Evolutionary conservation across 2,888 invertebrate genomes (phyloP).

Genomic region (Tachystola acroxantha): DNA sequence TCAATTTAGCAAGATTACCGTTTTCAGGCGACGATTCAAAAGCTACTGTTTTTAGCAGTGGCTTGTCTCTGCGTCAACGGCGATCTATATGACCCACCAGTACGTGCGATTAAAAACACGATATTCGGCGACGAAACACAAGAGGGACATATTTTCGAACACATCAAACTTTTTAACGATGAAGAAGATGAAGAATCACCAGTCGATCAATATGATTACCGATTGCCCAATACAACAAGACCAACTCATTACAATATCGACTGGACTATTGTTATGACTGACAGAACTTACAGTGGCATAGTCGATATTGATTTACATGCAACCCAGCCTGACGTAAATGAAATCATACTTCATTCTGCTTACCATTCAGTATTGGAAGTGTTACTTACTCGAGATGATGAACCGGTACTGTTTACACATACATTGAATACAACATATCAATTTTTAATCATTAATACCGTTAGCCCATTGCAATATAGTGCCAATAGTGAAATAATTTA

Average conservation of each 20-base stretch:
- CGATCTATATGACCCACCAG: slow-evolving; percentile 27
- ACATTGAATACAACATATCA: no score
- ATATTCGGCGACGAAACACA: slow-evolving; percentile 60
- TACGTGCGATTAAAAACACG: slow-evolving; percentile 49
- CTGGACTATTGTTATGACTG: slow-evolving; percentile 56
- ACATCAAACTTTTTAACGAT: slow-evolving; percentile 29
- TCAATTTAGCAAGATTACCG: no score
- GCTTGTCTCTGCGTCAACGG: slow-evolving; percentile 34
- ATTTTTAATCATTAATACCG: no score
- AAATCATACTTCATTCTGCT: slow-evolving; percentile 54
- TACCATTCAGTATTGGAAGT: slow-evolving; percentile 41
- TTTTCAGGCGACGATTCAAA: neutral
- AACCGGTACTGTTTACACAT: no score
- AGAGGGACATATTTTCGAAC: slow-evolving; percentile 52
- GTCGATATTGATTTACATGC: slow-evolving; percentile 49
- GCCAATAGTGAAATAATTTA: no score
- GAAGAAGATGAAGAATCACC: slow-evolving; percentile 14
- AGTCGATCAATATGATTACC: no score
- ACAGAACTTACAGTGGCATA: slow-evolving; percentile 43
- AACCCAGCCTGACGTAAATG: slow-evolving; percentile 34
- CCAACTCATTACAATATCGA: slow-evolving; percentile 73
- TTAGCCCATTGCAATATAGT: no score
- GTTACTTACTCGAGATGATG: slow-evolving; percentile 57
- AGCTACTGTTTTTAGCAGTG: slow-evolving; percentile 27
- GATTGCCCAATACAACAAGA: slow-evolving; percentile 66